These are phyloP conservation scores for Harpagifer antarcticus DNA, from an alignment of 2,797 vertebrate genomes.

Conservation along the genomic window DNA sequence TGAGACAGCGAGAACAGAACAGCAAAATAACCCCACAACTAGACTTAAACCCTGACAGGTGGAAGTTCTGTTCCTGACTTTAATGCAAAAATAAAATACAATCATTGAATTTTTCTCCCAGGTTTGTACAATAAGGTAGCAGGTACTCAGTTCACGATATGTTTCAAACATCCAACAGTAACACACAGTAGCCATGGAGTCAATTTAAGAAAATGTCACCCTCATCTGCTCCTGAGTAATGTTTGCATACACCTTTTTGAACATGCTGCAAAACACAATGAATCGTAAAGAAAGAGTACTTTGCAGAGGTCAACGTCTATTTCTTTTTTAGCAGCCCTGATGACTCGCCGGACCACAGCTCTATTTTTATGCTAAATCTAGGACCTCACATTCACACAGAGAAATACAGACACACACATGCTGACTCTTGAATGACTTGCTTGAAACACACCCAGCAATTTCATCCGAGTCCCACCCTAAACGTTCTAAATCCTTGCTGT, in stretches of 20 bases:
- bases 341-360: conserved; percentile 70
- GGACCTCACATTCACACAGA: conserved; percentile 56
- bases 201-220: conserved; percentile 61
- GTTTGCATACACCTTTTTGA: conserved; percentile 29
- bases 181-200: conserved; percentile 29
- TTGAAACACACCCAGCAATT: conserved; percentile 84
- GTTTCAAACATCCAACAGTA: conserved; percentile 39
- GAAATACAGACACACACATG: conserved; percentile 38
- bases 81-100: too few relatives aligned
- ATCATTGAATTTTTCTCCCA: too few relatives aligned
- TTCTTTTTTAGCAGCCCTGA: conserved; percentile 47
- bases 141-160: conserved; percentile 27
- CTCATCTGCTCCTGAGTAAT: conserved; percentile 53
- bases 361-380: conserved; percentile 78
- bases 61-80: too few relatives aligned
- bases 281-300: conserved; percentile 47
- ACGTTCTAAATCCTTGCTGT: conserved; percentile 74
- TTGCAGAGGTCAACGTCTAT: conserved; percentile 27
- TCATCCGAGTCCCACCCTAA: conserved; percentile 80
- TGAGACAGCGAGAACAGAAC: too few relatives aligned
- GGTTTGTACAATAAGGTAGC: too few relatives aligned
- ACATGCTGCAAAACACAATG: conserved; percentile 57
- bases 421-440: conserved; percentile 43
- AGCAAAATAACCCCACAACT: too few relatives aligned
- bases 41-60: too few relatives aligned